Evolutionary conservation across 2,797 vertebrate species (phyloP).

Genomic region (Sebastiscus tertius): DNA sequence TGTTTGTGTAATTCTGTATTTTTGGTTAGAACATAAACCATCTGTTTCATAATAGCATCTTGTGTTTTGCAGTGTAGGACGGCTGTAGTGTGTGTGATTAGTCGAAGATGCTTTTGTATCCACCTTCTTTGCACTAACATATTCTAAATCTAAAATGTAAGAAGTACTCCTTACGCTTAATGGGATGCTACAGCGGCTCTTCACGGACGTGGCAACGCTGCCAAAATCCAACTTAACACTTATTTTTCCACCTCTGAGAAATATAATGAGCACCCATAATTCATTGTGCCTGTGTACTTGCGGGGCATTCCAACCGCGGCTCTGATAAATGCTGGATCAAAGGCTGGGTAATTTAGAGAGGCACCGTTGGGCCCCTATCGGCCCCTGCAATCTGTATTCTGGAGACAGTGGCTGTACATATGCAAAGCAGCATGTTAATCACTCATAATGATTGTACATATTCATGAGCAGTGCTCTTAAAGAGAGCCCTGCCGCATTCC

Average conservation of each 20-base stretch:
- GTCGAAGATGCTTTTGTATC: conserved; percentile 5
- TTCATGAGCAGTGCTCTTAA: conserved; percentile 77
- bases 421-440: conserved; percentile 84
- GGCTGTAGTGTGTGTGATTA: background rate
- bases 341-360: conserved; percentile 76
- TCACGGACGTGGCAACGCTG: conserved; percentile 1
- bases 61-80: background rate
- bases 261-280: conserved; percentile 75
- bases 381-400: conserved; percentile 76
- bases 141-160: background rate
- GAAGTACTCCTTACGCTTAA: background rate
- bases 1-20: background rate
- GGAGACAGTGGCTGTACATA: conserved; percentile 71
- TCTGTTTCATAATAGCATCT: background rate
- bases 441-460: conserved; percentile 82
- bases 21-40: background rate
- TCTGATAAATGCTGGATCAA: conserved; percentile 81
- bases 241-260: conserved; percentile 52
- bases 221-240: conserved; percentile 35
- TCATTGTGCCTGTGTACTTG: conserved; percentile 68
- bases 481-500: conserved; percentile 58
- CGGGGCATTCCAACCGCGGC: conserved; percentile 57
- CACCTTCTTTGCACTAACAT: background rate
- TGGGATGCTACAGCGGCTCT: conserved; percentile 31
- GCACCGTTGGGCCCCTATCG: conserved; percentile 70